A percentile compares a stretch with the other conserved stretches of the same genome.
phyloP scores from a whole-genome alignment of 2,797 vertebrate genomes.

The Hyperoplus lanceolatus region DNA sequence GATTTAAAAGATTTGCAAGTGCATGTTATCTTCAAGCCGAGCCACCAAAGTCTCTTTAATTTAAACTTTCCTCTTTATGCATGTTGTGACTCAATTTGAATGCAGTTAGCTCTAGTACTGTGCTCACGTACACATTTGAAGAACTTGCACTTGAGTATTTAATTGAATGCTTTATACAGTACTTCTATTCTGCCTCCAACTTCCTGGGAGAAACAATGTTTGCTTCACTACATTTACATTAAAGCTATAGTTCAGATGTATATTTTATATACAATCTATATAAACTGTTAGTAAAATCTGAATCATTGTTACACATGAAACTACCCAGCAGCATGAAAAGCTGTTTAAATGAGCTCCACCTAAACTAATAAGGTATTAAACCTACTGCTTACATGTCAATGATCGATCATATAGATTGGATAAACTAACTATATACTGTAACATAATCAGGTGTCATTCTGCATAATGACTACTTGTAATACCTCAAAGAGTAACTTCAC shows the following conservation, averaged over 20 bases:
- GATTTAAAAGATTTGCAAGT: constrained; percentile 61
- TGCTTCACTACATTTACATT: not conserved
- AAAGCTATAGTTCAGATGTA: not conserved
- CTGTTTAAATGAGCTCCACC: not conserved
- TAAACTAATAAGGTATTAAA: not conserved
- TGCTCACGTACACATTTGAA: not conserved
- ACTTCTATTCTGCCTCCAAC: not conserved
- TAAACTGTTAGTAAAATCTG: not conserved
- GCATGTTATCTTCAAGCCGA: constrained; percentile 54
- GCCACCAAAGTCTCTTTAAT: constrained; percentile 36
- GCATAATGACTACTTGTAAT: not conserved
- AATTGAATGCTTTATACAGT: not conserved
- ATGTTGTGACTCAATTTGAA: constrained; percentile 9
- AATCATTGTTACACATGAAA: not conserved
- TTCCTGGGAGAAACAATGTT: not conserved
- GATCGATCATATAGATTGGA: not conserved
- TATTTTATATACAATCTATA: not conserved
- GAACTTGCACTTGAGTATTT: not conserved
- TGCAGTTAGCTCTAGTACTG: not conserved
- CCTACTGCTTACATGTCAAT: not conserved
- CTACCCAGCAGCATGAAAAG: not conserved
- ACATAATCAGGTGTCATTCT: not conserved
- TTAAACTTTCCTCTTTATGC: constrained; percentile 35
- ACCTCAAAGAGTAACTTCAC: not conserved
- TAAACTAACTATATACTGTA: not conserved